Evolutionary conservation across 2,888 invertebrate species (phyloP).

Genomic region (Itoplectis maculator): DNA sequence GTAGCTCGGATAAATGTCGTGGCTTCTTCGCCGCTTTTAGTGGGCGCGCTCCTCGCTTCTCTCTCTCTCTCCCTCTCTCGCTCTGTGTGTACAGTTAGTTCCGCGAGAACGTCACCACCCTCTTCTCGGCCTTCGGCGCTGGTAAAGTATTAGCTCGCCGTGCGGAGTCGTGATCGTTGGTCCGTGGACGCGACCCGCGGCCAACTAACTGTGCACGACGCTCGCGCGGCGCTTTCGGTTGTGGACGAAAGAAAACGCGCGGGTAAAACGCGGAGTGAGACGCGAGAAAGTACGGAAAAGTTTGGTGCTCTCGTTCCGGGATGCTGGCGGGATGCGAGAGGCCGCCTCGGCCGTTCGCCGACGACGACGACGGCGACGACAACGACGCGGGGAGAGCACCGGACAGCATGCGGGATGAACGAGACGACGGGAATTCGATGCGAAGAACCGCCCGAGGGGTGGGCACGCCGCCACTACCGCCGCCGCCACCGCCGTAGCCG

Average conservation of each 20-base stretch:
- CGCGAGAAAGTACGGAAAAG: conserved; percentile 42
- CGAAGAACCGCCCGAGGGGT: conserved; percentile 16
- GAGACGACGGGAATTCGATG: conserved; percentile 29
- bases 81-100: conserved; percentile 20
- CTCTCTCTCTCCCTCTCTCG: background rate
- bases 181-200: conserved; percentile 51
- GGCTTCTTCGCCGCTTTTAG: conserved; percentile 51
- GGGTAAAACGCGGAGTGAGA: conserved; percentile 18
- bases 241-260: conserved; percentile 32
- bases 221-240: too few relatives aligned
- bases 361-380: too few relatives aligned
- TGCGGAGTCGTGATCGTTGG: conserved; percentile 54
- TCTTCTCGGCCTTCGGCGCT: conserved; percentile 43
- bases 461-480: background rate
- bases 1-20: conserved; percentile 56
- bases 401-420: conserved; percentile 21
- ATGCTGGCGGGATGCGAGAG: conserved; percentile 6
- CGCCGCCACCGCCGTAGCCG: too few relatives aligned
- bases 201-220: conserved; percentile 51
- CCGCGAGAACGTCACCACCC: conserved; percentile 26
- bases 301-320: conserved; percentile 35
- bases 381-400: background rate
- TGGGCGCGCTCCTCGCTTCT: background rate
- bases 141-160: conserved; percentile 59
- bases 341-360: too few relatives aligned